Conservation (phyloP, 2,113 vertebrate species). For the Erinaceus europaeus region DNA sequence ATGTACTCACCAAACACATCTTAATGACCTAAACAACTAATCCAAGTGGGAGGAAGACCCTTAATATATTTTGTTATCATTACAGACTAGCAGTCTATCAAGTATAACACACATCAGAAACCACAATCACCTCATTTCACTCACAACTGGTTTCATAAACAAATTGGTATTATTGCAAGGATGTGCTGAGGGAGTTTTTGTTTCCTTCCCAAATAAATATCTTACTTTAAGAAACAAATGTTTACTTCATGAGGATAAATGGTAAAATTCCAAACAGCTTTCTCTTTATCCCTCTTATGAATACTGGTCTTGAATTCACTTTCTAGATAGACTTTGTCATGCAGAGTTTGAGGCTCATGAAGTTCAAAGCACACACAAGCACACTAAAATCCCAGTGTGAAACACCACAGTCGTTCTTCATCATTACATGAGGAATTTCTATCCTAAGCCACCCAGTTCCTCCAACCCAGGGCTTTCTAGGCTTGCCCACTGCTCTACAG, state of each 20-base stretch:
- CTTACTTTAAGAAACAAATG: constrained; percentile 41
- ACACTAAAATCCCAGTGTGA: background rate
- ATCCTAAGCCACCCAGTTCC: too few relatives aligned
- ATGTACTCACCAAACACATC: background rate
- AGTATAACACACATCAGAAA: constrained; percentile 4
- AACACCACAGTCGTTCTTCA: background rate
- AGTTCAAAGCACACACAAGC: background rate
- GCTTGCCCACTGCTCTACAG: background rate
- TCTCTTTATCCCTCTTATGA: background rate
- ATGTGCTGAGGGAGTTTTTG: background rate
- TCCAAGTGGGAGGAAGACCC: background rate
- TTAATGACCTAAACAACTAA: constrained; percentile 44
- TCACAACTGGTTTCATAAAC: constrained; percentile 42
- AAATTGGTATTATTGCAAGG: constrained; percentile 16
- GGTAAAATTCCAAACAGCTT: background rate
- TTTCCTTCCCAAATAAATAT: constrained; percentile 36
- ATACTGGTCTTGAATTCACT: background rate
- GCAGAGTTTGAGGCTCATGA: background rate
- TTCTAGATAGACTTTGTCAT: constrained; percentile 5
- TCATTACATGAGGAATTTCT: background rate
- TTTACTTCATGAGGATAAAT: constrained; percentile 43
- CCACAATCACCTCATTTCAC: constrained; percentile 34
- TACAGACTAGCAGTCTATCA: background rate
- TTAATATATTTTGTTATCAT: constrained; percentile 18
- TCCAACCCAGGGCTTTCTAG: too few relatives aligned